Evolutionary conservation across 2,113 vertebrate species (phyloP), one percentile per base, ranked within the genome.

Genomic region (Tychaedon coryphoeus): DNA sequence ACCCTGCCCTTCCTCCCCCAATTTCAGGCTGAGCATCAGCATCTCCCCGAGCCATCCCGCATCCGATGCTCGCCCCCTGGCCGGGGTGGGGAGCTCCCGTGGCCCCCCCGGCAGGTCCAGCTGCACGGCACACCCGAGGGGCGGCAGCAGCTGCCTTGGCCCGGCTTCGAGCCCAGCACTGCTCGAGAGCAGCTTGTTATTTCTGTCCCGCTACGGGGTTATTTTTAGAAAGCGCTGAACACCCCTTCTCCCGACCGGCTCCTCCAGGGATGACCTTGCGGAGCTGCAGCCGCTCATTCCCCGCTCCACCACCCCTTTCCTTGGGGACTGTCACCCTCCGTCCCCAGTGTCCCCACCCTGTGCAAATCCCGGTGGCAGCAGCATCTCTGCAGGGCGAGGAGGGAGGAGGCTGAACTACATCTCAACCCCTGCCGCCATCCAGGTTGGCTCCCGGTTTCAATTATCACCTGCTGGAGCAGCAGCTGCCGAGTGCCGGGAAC

Each of bases 391-490:
- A 2, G 47, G 34, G 56, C 20, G 22, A 8, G 9, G 25, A 12
- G 4, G 18, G 28, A 31, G 8, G 14, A 70, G 28, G 5, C 75
- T 90, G 80, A 95, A 31, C 86, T 33, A 11, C 83, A 77, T 83
- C 90, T 79, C 95, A 67, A 92, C 51, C 92, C 88, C 87, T 71
- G 87, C 66, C 42, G 65, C 91, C 89, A 80, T 92, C 88, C 93
- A 92, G 82, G 91, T 93, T 82, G 2, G 61, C 71, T 93, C 83
- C 93, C 61, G 75, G 92, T 92, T 95, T 93, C 96, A 96, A 96
- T 97, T 97, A 96, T 95, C 96, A 96, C 97, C 97, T 97, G 97
- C 97, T 81, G 91, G 90, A 95, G 92, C 93, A 78, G 95, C 96
- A 97, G 97, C 96, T 96, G 96, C 95, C 14, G 84, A 73, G 96